Percentiles rank a stretch among this genome's conserved stretches.
phyloP scores from a whole-genome alignment of 2,888 invertebrate genomes.

The Scotopteryx bipunctaria region DNA sequence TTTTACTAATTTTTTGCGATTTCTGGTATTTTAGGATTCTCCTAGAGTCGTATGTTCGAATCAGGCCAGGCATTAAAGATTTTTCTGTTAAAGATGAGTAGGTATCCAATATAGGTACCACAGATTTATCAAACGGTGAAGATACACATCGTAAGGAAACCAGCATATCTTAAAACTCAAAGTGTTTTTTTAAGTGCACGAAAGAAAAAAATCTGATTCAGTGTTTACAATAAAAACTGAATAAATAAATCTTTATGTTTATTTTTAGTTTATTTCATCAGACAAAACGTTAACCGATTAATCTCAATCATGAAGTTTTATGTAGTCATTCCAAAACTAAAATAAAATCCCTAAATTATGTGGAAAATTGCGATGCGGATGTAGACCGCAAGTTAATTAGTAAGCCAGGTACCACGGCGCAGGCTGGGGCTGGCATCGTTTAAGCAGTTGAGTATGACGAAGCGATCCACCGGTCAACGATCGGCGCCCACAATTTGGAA shows the following conservation, averaged over 20 bases:
- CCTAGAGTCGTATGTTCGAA: too few species aligned
- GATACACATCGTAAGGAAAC: too few species aligned
- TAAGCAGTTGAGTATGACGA: conserved; percentile 54
- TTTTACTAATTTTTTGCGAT: too few species aligned
- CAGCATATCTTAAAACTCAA: too few species aligned
- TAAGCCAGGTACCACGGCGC: conserved; percentile 41
- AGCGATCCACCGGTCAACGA: conserved; percentile 66
- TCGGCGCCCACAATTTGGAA: conserved; percentile 74
- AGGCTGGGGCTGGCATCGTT: conserved; percentile 39
- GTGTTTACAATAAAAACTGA: not conserved
- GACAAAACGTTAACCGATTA: conserved; percentile 5
- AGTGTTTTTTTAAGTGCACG: too few species aligned
- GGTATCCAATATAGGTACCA: too few species aligned
- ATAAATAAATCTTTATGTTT: not conserved
- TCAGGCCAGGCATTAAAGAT: too few species aligned
- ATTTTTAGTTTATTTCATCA: conserved; percentile 6
- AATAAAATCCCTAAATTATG: conserved; percentile 34
- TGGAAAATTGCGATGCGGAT: conserved; percentile 50
- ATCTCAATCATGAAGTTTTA: conserved; percentile 1
- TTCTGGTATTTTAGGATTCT: too few species aligned
- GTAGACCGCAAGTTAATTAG: conserved; percentile 46
- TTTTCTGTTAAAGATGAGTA: too few species aligned
- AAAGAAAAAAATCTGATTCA: not conserved
- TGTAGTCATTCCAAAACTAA: conserved; percentile 5
- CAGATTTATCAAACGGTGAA: too few species aligned